Evolutionary conservation across 2,797 vertebrate genomes (phyloP).

Genomic region (Hybognathus amarus): DNA sequence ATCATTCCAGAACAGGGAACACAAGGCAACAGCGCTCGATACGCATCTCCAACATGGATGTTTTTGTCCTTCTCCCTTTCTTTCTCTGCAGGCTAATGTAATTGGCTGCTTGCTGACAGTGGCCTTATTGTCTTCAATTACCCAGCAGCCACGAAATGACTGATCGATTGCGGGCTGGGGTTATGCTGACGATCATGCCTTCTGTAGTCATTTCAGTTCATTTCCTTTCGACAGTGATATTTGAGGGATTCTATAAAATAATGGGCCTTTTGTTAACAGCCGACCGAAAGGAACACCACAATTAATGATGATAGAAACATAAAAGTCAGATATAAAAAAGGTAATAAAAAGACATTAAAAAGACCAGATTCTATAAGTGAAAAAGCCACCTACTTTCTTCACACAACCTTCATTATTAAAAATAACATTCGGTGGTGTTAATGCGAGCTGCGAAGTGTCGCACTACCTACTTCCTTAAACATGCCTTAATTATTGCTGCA

Average conservation of each 20-base stretch:
- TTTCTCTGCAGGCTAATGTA: conserved; percentile 33
- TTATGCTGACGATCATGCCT: conserved; percentile 31
- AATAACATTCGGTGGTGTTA: neutral
- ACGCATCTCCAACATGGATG: conserved; percentile 13
- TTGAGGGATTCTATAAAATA: conserved; percentile 37
- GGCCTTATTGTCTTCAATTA: conserved; percentile 43
- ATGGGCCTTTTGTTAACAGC: conserved; percentile 34
- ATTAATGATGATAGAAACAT: conserved; percentile 22
- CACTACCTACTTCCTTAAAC: neutral
- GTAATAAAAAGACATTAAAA: neutral
- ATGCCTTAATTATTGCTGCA: conserved; percentile 49
- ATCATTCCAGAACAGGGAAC: conserved; percentile 42
- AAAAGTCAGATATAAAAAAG: neutral
- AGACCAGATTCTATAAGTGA: neutral
- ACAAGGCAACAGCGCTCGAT: conserved; percentile 18
- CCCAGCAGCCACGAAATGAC: conserved; percentile 46
- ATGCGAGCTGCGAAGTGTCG: neutral
- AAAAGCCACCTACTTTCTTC: conserved; percentile 1
- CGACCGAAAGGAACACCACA: neutral
- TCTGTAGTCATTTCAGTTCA: conserved; percentile 38
- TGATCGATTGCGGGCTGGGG: conserved; percentile 36
- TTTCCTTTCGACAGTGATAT: conserved; percentile 6
- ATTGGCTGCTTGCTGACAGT: conserved; percentile 38
- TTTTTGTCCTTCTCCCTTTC: conserved; percentile 27
- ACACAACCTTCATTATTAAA: neutral